Evolutionary conservation across 2,888 invertebrate species (phyloP), one percentile per base, ranked within the genome.

Genomic region (Aelia acuminata): DNA sequence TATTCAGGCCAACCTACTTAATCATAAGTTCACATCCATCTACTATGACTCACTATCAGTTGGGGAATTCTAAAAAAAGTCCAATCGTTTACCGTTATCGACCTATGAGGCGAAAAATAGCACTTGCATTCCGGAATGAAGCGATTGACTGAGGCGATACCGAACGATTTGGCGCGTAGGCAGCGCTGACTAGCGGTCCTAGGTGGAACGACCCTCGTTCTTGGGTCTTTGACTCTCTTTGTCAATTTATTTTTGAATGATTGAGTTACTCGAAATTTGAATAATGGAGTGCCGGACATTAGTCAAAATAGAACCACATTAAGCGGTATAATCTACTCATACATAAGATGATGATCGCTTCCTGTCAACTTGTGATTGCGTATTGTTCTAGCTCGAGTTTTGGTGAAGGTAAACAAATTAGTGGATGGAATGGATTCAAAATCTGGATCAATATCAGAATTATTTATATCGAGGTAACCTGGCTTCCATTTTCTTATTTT

Each of bases 131-230:
- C 43, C 80, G 22, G 53, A 39, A 26, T 22, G 75, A 75, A 75
- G 75, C 39, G 80, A 80, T 80, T 80, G 80, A 80, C 43, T 80
- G 80, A 80, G 11, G 80, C 80, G 80, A 80, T 80, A 80, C 3
- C n/a, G 80, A 80, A 80, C 43, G 80, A 80, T 80, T 80, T 47
- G 3, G 80, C n/a, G 80, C 80, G 80, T 80, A 47, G 80, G 80
- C 43, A 43, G 80, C 43, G 80, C n/a, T 80, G 80, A 80, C 80
- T 80, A 80, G 80, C n/a, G 39, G 43, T 4, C 43, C 35, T 1
- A 80, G 20, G 80, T n/a, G 39, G 43, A 47, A 80, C 80, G 80
- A 80, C 80, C 80, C n/a, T 47, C 15, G 7, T 0, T 4, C 53
- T 8, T 0, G n/a, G 80, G 80, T 80, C 80, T 80, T 80, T 80